A percentile compares a stretch with the other conserved stretches of the same genome.
Evolutionary conservation across 2,113 vertebrate species (phyloP).

Genomic region (Tupaia tana): DNA sequence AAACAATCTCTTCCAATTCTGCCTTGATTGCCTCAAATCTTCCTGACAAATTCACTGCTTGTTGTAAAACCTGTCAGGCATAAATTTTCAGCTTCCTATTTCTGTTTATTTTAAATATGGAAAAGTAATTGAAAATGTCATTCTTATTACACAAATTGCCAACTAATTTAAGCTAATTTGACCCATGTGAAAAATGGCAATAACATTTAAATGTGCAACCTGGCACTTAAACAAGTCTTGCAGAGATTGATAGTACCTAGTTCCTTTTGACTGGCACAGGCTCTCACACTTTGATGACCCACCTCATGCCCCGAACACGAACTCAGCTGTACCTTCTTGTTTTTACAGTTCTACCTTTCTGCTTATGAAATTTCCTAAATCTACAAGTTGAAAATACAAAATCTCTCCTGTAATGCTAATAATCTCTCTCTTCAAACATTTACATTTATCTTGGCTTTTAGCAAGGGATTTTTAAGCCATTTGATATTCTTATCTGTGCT

Average conservation of each 20-base stretch:
- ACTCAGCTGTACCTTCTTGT: background rate
- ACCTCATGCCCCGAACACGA: background rate
- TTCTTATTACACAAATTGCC: constrained; percentile 27
- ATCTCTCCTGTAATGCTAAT: background rate
- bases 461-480: background rate
- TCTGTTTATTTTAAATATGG: constrained; percentile 35
- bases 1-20: background rate
- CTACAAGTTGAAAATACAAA: background rate
- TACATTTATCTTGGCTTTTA: background rate
- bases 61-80: background rate
- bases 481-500: background rate
- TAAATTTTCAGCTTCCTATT: background rate
- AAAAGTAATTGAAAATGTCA: constrained; percentile 32
- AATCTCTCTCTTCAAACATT: background rate
- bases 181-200: background rate
- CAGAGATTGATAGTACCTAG: background rate
- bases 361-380: background rate
- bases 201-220: background rate
- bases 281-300: background rate
- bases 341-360: background rate
- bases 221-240: background rate
- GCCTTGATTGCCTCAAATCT: too few species aligned
- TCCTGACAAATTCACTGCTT: background rate
- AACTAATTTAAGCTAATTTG: constrained; percentile 42
- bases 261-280: background rate